Percentiles rank a stretch among this genome's conserved stretches.
Conservation (phyloP, 2,888 invertebrate genomes). For the Drosophila kanekoi region DNA sequence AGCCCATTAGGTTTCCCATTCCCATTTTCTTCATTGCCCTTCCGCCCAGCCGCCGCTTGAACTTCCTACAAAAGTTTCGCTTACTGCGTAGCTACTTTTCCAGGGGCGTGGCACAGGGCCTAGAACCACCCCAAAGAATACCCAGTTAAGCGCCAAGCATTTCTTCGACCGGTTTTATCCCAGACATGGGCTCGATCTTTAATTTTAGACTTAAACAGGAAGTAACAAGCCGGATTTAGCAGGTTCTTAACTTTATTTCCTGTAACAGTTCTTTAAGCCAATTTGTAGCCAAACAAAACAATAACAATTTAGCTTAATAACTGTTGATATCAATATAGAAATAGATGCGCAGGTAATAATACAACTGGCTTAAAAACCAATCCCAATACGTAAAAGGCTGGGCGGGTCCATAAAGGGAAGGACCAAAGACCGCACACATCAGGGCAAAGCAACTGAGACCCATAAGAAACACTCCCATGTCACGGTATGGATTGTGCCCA, state of each 20-base stretch:
- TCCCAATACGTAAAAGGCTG: not conserved
- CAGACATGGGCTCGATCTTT: not conserved
- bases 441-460: not conserved
- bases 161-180: slow-evolving; percentile 6
- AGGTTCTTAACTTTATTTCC: too few relatives aligned
- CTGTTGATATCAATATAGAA: slow-evolving; percentile 1
- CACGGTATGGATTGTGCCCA: not conserved
- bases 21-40: not conserved
- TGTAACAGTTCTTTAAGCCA: too few relatives aligned
- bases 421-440: not conserved
- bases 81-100: slow-evolving; percentile 41
- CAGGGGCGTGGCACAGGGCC: slow-evolving; percentile 51
- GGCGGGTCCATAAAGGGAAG: not conserved
- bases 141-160: slow-evolving; percentile 13
- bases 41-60: slow-evolving; percentile 9
- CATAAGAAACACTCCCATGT: not conserved
- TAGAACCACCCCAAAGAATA: slow-evolving; percentile 21
- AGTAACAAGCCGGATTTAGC: too few relatives aligned
- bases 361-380: not conserved
- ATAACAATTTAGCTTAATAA: not conserved
- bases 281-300: too few relatives aligned
- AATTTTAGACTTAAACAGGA: not conserved
- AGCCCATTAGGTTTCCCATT: slow-evolving; percentile 4
- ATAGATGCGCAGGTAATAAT: not conserved
- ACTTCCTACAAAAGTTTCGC: slow-evolving; percentile 40